Evolutionary conservation across 1,140 invertebrate genomes (phyloP).

Genomic region (Lordiphosa collinella): DNA sequence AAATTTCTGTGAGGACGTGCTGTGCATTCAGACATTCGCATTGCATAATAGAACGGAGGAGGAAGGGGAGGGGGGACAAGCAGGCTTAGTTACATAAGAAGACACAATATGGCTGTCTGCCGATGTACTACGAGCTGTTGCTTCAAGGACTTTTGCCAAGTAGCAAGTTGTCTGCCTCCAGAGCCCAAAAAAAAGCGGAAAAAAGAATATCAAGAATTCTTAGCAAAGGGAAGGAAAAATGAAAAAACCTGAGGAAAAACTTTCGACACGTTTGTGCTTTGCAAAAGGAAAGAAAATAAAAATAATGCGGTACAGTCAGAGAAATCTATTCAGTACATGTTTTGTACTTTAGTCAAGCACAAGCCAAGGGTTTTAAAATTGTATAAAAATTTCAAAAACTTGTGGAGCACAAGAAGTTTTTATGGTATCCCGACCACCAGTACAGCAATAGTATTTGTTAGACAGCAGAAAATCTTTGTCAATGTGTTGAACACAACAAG

Average conservation of each 20-base stretch:
- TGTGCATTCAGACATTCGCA: constrained; percentile 29
- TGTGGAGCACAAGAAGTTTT: too few species aligned
- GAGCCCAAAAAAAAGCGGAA: constrained; percentile 26
- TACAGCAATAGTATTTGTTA: too few species aligned
- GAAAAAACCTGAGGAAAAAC: constrained; percentile 20
- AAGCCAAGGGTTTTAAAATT: too few species aligned
- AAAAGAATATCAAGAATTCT: constrained; percentile 28
- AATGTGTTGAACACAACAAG: too few species aligned
- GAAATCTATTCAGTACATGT: too few species aligned
- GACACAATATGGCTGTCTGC: constrained; percentile 25
- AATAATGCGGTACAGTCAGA: not conserved
- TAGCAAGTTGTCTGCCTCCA: constrained; percentile 6
- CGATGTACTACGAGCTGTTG: constrained; percentile 40
- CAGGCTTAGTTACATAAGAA: constrained; percentile 41
- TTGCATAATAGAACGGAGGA: constrained; percentile 32
- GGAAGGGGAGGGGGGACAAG: not conserved
- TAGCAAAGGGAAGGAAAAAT: constrained; percentile 13
- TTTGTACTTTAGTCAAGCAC: too few species aligned
- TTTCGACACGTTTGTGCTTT: constrained; percentile 46
- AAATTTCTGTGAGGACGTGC: constrained; percentile 26
- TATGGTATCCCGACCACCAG: too few species aligned
- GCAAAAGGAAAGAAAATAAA: constrained; percentile 5
- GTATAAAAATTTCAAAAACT: too few species aligned
- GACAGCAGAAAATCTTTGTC: too few species aligned
- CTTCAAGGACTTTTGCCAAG: constrained; percentile 65